Evolutionary conservation across 2,888 invertebrate species (phyloP).

Genomic region (Agrilus cyanescens): DNA sequence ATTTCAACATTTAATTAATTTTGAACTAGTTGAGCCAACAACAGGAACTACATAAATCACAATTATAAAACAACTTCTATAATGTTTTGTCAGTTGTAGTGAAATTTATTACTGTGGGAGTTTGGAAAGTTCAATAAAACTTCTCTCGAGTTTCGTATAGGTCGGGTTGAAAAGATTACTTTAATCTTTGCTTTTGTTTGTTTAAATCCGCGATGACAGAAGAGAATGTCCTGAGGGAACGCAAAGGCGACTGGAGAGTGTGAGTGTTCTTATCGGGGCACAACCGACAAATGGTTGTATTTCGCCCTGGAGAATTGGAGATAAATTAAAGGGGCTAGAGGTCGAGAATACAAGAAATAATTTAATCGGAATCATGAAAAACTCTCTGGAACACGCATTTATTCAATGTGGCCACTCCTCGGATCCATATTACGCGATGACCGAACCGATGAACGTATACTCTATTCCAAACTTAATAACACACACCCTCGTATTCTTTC

Average conservation of each 20-base stretch:
- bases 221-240: neutral
- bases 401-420: slow-evolving; percentile 31
- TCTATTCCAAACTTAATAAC: neutral
- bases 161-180: too few species aligned
- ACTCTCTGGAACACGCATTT: slow-evolving; percentile 33
- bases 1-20: too few species aligned
- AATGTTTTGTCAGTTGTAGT: too few species aligned
- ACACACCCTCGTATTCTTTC: neutral
- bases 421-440: slow-evolving; percentile 7
- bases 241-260: neutral
- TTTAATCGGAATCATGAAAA: slow-evolving; percentile 32
- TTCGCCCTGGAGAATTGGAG: slow-evolving; percentile 9
- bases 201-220: too few species aligned
- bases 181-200: too few species aligned
- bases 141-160: neutral
- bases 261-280: slow-evolving; percentile 11
- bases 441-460: neutral
- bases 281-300: slow-evolving; percentile 12
- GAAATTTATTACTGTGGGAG: too few species aligned
- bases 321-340: slow-evolving; percentile 18
- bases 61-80: too few species aligned
- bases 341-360: slow-evolving; percentile 32
- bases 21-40: too few species aligned
- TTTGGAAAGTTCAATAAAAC: neutral
- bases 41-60: too few species aligned